A percentile compares a stretch with the other conserved stretches of the same genome.
These are phyloP conservation scores for Cepaea hortensis DNA, from an alignment of 2,888 invertebrate genomes.

Conservation along the genomic window DNA sequence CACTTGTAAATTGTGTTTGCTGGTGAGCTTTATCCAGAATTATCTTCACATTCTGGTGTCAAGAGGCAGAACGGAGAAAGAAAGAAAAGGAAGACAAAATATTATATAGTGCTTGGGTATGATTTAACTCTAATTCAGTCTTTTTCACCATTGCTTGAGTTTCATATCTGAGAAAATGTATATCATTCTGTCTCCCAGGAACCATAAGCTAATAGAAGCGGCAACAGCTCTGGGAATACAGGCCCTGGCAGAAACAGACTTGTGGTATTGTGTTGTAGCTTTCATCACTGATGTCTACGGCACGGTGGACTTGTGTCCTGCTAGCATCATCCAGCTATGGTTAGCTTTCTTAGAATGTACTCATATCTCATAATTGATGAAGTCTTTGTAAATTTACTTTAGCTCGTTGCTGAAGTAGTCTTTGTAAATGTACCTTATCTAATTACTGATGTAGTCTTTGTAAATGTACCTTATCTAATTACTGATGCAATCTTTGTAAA, in stretches of 20 bases:
- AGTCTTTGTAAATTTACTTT: no score
- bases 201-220: conserved; percentile 47
- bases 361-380: background rate
- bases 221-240: conserved; percentile 53
- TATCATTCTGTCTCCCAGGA: conserved; percentile 30
- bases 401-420: no score
- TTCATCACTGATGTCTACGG: conserved; percentile 50
- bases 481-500: background rate
- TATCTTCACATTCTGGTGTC: no score
- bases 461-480: no score
- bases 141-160: background rate
- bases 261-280: conserved; percentile 45
- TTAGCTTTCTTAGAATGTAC: background rate
- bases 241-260: conserved; percentile 51
- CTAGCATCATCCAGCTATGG: conserved; percentile 52
- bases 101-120: no score
- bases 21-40: no score
- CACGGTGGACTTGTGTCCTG: conserved; percentile 43
- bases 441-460: no score
- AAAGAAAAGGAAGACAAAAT: no score
- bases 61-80: no score
- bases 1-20: no score
- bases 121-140: background rate
- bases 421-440: no score
- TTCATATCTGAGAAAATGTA: background rate